Base-by-base conservation (phyloP, 1,140 invertebrate species). In the Neodiprion fabricii region DNA sequence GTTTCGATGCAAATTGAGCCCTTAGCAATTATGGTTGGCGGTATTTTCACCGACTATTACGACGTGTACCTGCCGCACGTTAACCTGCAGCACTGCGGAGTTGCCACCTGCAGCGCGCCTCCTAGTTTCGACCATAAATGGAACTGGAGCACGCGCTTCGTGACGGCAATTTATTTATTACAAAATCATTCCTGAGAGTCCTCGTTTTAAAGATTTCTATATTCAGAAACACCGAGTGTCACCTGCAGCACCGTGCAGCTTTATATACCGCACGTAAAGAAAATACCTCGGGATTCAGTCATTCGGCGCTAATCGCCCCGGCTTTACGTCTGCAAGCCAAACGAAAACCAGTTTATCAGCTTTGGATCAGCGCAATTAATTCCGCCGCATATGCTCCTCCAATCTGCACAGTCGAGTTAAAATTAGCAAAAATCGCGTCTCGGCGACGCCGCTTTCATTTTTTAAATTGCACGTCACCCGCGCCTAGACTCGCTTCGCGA, bases 41-140 rank as follows among this genome's bases (percentile, higher is more conserved):
- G 53, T 61, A 61, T 61, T 61, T 61, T 61, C 53, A 11, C n/a
- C n/a, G 53, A 61, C 53, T 61, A 61, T 61, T 61, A 61, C 53
- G 53, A 61, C 53, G 53, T 61, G 11, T 61, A 61, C 53, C 1
- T 61, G 53, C 53, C 53, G 53, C 28, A 40, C 28, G 28, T 40
- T 40, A 40, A 40, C 28, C 28, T 40, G 28, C 28, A 40, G 28
- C 28, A 40, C 28, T 40, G 28, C 28, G 28, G 28, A 40, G 53
- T 61, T 61, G n/a, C 53, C 53, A 61, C 53, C 53, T 61, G 53
- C 53, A 69, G 67, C 21, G 67, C 21, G 7, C 21, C 67, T 47
- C 67, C 21, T 69, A 47, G 67, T 85, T 84, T 75, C 84, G 76
- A 76, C 84, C 83, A 80, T 85, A 85, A 82, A 86, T 84, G 85